Percentiles rank a stretch among this genome's conserved stretches.
These are phyloP conservation scores for Papilio machaon DNA, from an alignment of 1,140 invertebrate species.

Conservation along the genomic window DNA sequence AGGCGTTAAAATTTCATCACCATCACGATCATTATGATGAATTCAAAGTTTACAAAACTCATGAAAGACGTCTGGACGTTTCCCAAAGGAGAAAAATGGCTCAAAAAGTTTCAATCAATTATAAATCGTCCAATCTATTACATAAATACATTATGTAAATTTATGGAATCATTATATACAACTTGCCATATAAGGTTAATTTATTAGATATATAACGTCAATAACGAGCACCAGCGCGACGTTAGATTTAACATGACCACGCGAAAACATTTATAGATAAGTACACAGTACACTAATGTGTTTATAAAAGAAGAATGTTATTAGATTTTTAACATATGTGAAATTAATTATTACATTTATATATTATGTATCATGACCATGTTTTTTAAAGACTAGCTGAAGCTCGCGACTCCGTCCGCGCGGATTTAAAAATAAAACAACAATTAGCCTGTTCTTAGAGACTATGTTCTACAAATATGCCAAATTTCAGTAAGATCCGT, in stretches of 20 bases:
- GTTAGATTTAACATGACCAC: background rate
- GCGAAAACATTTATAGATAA: background rate
- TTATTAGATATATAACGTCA: background rate
- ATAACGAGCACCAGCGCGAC: background rate
- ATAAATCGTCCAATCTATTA: background rate
- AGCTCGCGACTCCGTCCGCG: too few species aligned
- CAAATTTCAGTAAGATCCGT: too few species aligned
- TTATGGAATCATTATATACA: constrained; percentile 1
- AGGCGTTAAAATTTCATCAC: background rate
- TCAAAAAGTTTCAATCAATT: background rate
- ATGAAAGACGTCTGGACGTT: background rate
- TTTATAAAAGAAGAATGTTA: background rate
- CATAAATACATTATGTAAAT: constrained; percentile 1
- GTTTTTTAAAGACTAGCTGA: too few species aligned
- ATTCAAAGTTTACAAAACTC: background rate
- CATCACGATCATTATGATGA: background rate
- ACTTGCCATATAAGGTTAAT: background rate
- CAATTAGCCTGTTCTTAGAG: too few species aligned
- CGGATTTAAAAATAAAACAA: too few species aligned
- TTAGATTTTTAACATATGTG: too few species aligned
- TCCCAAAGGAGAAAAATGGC: background rate
- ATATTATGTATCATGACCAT: too few species aligned
- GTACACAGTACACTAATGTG: background rate
- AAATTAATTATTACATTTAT: too few species aligned
- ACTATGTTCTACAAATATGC: too few species aligned